phyloP scores from a whole-genome alignment of 2,888 invertebrate genomes.

The Dorcus hopei region DNA sequence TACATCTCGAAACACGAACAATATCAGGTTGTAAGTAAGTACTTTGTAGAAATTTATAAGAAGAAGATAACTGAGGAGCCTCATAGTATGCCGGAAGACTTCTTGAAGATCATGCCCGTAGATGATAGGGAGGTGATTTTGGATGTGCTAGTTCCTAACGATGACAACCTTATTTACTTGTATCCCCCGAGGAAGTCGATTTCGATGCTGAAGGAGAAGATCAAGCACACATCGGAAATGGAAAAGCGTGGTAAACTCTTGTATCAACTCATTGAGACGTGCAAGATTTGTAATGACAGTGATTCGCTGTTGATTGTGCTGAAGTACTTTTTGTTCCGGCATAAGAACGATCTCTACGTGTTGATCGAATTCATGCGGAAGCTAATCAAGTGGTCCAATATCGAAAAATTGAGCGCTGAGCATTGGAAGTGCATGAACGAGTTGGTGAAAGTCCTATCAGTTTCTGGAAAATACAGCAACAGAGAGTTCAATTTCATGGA shows the following conservation, averaged over 20 bases:
- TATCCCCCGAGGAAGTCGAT: slow-evolving; percentile 3
- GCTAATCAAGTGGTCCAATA: not conserved
- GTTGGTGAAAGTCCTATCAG: not conserved
- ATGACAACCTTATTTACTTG: slow-evolving; percentile 1
- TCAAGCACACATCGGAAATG: slow-evolving; percentile 2
- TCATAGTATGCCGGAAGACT: not conserved
- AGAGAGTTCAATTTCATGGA: not conserved
- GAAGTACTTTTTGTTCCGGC: not conserved
- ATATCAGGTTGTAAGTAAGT: not conserved
- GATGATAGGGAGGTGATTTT: slow-evolving; percentile 4
- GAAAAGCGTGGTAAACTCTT: not conserved
- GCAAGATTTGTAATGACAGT: not conserved
- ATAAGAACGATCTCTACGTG: slow-evolving; percentile 7
- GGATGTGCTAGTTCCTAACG: not conserved
- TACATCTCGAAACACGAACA: not conserved
- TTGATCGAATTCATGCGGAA: not conserved
- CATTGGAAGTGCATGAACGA: slow-evolving; percentile 6
- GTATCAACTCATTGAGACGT: not conserved
- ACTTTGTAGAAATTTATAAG: slow-evolving; percentile 4
- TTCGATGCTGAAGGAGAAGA: slow-evolving; percentile 2
- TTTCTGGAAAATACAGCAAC: not conserved
- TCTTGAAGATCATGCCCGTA: slow-evolving; percentile 3
- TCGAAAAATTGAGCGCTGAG: not conserved
- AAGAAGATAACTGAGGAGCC: not conserved
- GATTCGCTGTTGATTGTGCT: not conserved